Evolutionary conservation across 2,888 invertebrate genomes (phyloP).

Genomic region (Troides helena): DNA sequence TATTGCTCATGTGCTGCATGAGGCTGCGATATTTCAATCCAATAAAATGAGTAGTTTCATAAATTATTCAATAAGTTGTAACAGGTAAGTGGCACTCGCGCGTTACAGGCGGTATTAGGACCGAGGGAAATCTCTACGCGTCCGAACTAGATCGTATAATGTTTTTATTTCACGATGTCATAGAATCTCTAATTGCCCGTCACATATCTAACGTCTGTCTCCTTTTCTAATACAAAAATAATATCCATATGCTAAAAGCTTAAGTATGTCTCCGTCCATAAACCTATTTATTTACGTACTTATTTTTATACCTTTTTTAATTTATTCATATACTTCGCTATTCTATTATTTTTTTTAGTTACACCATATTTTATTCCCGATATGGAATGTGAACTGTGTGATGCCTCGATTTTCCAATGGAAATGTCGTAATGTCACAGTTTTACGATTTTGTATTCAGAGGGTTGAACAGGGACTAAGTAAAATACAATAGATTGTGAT

Average conservation of each 20-base stretch:
- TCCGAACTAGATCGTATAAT: constrained; percentile 52
- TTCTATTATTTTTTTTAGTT: no score
- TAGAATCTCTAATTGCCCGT: constrained; percentile 58
- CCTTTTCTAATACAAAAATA: not conserved
- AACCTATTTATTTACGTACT: no score
- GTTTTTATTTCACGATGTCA: constrained; percentile 60
- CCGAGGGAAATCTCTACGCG: constrained; percentile 50
- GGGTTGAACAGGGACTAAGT: no score
- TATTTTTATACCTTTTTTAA: no score
- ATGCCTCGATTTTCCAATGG: no score
- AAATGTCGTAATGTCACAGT: no score
- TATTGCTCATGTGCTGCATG: constrained; percentile 43
- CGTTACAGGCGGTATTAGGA: constrained; percentile 67
- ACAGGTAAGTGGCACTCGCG: constrained; percentile 74
- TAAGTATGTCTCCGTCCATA: not conserved
- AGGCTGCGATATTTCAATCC: constrained; percentile 68
- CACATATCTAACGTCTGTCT: not conserved
- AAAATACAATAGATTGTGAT: no score
- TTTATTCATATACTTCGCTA: no score
- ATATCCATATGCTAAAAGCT: not conserved
- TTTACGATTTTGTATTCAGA: no score
- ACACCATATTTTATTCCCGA: no score
- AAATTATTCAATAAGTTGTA: constrained; percentile 77
- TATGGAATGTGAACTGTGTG: no score
- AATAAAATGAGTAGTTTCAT: constrained; percentile 74